Conservation (phyloP, 2,113 vertebrate genomes). For the Bubalus kerabau region DNA sequence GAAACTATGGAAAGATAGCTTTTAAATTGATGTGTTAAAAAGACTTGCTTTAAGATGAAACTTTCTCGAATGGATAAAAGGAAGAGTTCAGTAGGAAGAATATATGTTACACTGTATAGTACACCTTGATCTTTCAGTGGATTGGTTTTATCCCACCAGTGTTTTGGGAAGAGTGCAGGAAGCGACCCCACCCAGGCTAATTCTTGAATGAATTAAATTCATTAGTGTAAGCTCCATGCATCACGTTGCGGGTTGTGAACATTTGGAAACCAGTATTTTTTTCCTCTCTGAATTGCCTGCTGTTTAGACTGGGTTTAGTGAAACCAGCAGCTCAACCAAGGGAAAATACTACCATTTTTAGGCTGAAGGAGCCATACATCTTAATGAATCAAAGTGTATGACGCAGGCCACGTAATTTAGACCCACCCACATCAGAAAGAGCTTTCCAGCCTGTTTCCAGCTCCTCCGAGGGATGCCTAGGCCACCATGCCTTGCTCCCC, state of each 20-base stretch:
- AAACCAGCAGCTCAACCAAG: neutral
- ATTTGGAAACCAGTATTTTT: neutral
- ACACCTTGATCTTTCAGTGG: neutral
- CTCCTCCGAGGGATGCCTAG: neutral
- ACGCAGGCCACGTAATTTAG: neutral
- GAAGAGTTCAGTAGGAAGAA: neutral
- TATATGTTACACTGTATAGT: neutral
- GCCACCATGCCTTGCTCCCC: neutral
- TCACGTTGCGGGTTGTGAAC: neutral
- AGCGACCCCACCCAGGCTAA: neutral
- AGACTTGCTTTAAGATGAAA: neutral
- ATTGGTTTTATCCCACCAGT: neutral
- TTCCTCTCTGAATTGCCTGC: neutral
- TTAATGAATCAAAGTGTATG: neutral
- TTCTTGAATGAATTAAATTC: neutral
- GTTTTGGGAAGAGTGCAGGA: neutral
- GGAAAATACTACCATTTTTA: neutral
- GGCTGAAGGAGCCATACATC: neutral
- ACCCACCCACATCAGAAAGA: neutral
- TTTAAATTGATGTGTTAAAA: neutral
- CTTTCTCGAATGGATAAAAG: neutral
- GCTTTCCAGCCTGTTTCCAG: neutral
- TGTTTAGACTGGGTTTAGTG: conserved; percentile 21
- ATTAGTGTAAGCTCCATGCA: neutral
- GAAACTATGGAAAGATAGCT: neutral